Evolutionary conservation across 2,888 invertebrate species (phyloP), one percentile per base, ranked within the genome.

Genomic region (Dryobotodes eremita): DNA sequence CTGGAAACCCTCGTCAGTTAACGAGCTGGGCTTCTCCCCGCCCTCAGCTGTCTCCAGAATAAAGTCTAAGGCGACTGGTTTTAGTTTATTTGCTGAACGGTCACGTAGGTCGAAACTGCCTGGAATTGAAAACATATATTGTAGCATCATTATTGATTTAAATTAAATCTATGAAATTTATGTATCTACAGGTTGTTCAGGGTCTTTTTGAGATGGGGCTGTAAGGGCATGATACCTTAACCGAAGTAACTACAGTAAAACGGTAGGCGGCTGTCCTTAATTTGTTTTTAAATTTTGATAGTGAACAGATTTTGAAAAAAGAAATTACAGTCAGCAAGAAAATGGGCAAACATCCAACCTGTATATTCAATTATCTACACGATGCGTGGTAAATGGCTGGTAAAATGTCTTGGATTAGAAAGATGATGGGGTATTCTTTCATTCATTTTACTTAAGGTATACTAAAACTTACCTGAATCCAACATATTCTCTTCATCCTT

Each of bases 1-100:
- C 79, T 95, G 96, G 69, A 96, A 97, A 0, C 96, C 96, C 74
- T 97, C 96, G 48, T 97, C 96, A 0, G 95, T 93, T 11, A 96
- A 90, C 0, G 95, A 96, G 11, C 87, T 85, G 55, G 91, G 93
- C 82, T 94, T 94, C 23, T 93, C 91, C 1, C 64, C 77, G 0
- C 91, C 92, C 71, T 96, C 96, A 0, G 90, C 68, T 8, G 88
- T 93, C 80, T 96, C 96, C 5, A 90, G 78, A 7, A 96, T 96
- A 71, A 93, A 93, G 26, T 94, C 95, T 92, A 96, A 90, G 0
- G 74, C 80, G 0, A 77, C 80, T 10, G 94, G 92, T 70, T 93
- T 95, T 0, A 85, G 79, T 75, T 91, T 94, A 1, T 81, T 86
- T 0, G 94, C 94, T 3, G 96, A 95, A 7, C 94, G 77, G 79